A percentile compares a stretch with the other conserved stretches of the same genome.
Evolutionary conservation across 2,888 invertebrate genomes (phyloP).

Genomic region (Odontomyia ornata): DNA sequence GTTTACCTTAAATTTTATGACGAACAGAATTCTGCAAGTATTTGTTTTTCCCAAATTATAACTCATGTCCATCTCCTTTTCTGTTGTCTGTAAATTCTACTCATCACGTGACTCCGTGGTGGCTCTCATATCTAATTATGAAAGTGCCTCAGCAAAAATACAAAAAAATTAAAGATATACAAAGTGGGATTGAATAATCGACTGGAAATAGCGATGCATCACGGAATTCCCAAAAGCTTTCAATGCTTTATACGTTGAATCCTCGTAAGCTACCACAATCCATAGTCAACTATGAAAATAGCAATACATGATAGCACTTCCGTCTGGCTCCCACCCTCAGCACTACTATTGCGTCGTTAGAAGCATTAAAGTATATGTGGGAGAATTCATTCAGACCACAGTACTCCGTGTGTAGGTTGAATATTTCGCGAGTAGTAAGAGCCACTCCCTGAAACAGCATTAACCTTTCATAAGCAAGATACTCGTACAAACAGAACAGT

Average conservation of each 20-base stretch:
- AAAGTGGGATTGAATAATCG: neutral
- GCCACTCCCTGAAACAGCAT: conserved; percentile 8
- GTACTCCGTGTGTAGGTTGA: neutral
- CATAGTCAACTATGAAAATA: neutral
- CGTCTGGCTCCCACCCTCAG: neutral
- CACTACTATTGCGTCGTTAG: neutral
- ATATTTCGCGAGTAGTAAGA: conserved; percentile 6
- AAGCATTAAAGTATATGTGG: conserved; percentile 1
- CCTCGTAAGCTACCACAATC: neutral
- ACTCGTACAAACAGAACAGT: no score
- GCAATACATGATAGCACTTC: neutral
- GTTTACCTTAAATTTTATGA: no score
- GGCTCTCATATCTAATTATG: no score
- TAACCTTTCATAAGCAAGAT: neutral
- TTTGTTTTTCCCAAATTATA: no score
- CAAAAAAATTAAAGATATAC: no score
- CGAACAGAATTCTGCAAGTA: no score
- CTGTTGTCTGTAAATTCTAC: no score
- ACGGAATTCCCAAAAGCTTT: conserved; percentile 22
- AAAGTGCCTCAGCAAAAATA: no score
- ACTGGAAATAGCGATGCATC: conserved; percentile 21
- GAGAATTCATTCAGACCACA: neutral
- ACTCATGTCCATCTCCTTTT: no score
- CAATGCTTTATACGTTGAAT: neutral
- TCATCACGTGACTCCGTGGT: no score